Evolutionary conservation across 2,797 vertebrate species (phyloP), one percentile per base, ranked within the genome.

Genomic region (Gephyroberyx darwinii): DNA sequence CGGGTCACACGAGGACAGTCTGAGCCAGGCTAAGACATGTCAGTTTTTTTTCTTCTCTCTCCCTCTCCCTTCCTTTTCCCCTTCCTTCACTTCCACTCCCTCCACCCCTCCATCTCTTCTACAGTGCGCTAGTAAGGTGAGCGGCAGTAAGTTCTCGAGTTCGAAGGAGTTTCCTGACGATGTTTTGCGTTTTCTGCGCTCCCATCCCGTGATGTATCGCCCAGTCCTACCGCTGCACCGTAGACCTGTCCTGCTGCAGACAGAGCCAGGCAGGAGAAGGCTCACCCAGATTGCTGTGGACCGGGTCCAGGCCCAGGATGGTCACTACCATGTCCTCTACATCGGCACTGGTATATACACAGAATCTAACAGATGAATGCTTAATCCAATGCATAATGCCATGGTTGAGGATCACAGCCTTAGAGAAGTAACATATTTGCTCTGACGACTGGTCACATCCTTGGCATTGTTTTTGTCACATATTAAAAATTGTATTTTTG

Each of bases 61-160:
- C 72, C 75, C 47, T 66, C 54, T 74, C 13, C 77, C 45, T 17
- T 51, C 19, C 22, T 26, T 17, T 51, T n/a, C 22, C 16, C 5
- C 37, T 52, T 45, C 26, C 30, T 56, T 5, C 8, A 33, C 10
- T 51, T 56, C 68, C 60, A 57, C 50, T 66, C 1, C 39, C 50
- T 65, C 16, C 48, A 14, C 63, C 35, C 22, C 65, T 9, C 39
- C 41, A 2, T 67, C 47, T 78, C 31, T 22, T 53, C 33, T 68
- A 77, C 89, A 99, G 98, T 99, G 98, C 90, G 96, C 98, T 86
- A 99, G 98, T 84, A 96, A 97, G 87, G 93, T 98, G 70, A 99
- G 96, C 0, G 96, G 97, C 0, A 96, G 96, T 4, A 92, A 94
- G 61, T 97, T 96, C 45, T 92, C 93, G 33, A 96, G 93, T 69